These are phyloP conservation scores for Mergus octosetaceus DNA, from an alignment of 2,797 vertebrate species.

Conservation along the genomic window DNA sequence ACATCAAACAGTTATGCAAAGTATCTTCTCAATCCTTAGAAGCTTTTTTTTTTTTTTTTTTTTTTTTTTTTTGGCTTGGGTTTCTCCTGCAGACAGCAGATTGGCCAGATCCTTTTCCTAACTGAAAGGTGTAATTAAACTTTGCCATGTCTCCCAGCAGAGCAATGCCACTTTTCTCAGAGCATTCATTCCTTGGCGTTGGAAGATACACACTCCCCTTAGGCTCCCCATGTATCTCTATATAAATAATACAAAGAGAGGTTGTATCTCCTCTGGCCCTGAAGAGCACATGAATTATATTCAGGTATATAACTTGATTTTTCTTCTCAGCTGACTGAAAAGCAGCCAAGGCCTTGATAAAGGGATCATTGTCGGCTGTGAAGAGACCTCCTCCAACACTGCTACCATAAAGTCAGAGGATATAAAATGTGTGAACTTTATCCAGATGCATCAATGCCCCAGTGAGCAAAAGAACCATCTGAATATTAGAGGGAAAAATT, in stretches of 20 bases:
- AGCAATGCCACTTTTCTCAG: neutral
- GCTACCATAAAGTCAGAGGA: neutral
- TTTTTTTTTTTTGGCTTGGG: neutral
- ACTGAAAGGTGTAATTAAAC: neutral
- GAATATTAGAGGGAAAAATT: neutral
- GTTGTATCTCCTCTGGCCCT: neutral
- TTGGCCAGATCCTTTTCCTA: neutral
- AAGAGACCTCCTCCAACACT: neutral
- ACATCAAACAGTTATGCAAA: neutral
- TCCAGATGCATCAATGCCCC: neutral
- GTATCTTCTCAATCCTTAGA: neutral
- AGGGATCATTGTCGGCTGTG: neutral
- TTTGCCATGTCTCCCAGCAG: neutral
- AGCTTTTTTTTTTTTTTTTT: neutral
- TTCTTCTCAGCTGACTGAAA: neutral
- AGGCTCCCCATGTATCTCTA: neutral
- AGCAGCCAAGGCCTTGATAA: neutral
- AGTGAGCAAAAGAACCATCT: neutral
- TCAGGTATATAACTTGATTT: neutral
- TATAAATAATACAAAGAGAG: constrained; percentile 1
- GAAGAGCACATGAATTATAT: neutral
- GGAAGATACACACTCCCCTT: neutral
- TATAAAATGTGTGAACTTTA: neutral
- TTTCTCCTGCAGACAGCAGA: neutral
- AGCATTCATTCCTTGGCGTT: accelerated